Base-by-base conservation (phyloP, 1,140 invertebrate genomes). In the Dendrolimus kikuchii region DNA sequence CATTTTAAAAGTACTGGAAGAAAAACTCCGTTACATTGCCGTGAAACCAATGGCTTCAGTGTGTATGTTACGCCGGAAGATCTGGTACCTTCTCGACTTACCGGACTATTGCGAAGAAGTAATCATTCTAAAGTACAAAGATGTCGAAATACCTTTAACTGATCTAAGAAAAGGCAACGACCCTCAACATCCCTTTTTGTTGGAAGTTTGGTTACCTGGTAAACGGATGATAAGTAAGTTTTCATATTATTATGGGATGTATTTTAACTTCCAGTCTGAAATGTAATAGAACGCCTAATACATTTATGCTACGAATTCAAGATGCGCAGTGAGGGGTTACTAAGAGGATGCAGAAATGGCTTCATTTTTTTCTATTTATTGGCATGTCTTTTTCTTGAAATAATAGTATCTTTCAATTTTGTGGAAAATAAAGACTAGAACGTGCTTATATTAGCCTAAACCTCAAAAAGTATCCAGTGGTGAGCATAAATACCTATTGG, bases 71-170 rank as follows among this genome's bases (percentile, higher is more conserved):
- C 65, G 82, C 2, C 74, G 77, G 40, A 86, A 86, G 66, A 53
- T 86, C 6, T 86, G 82, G 82, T 64, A 81, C 49, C 52, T 86
- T 6, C 63, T 86, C 1, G 70, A 86, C 37, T 52, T 86, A n/a
- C 82, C 82, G 0, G 82, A 86, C 50, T 85, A 77, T 45, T 83
- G 80, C 40, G 81, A 85, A 9, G 81, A 85, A 60, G 48, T 78
- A 0, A 79, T 85, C 9, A 62, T 81, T 7, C 60, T 85, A 0
- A 81, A 82, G 62, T 60, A 55, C 9, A 62, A 71, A 5, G 68
- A 74, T 5, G 52, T 55, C 0, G 77, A 81, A 51, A 59, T 86
- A 67, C 74, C 80, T 4, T 51, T 86, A 5, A 77, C 77, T 0
- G 65, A 72, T 2, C 57, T 86, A 5, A 59, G 78, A 38, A 75